Evolutionary conservation across 37 sponge, comb jelly and placozoan genomes (phyloP).

Genomic region (Hexactinellida sp.): DNA sequence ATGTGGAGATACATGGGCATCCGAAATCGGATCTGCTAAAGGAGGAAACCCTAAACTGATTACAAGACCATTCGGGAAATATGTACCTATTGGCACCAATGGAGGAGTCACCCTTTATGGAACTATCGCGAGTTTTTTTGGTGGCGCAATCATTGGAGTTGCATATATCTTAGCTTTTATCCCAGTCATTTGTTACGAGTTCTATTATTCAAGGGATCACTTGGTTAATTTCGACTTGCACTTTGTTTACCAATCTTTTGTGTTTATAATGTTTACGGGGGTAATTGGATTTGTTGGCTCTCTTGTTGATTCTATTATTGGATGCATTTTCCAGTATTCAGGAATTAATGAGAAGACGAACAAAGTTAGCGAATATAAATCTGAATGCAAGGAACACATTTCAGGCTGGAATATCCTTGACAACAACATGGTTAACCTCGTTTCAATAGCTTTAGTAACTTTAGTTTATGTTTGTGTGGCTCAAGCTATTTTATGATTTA

Average conservation of each 20-base stretch:
- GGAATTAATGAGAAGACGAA: conserved; percentile 35
- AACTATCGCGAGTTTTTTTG: conserved; percentile 41
- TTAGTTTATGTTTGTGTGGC: background rate
- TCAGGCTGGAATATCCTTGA: conserved; percentile 46
- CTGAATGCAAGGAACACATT: conserved; percentile 38
- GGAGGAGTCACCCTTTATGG: conserved; percentile 69
- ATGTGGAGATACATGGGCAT: conserved; percentile 96
- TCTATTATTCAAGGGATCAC: background rate
- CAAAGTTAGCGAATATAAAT: conserved; percentile 26
- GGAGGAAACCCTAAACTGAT: conserved; percentile 62
- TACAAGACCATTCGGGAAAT: conserved; percentile 31
- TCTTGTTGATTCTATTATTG: conserved; percentile 65
- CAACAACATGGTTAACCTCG: conserved; percentile 72
- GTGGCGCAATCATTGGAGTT: conserved; percentile 56
- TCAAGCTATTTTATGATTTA: no score
- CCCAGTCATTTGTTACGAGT: background rate
- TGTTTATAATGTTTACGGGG: conserved; percentile 25
- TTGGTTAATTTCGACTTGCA: background rate
- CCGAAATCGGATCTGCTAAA: conserved; percentile 69
- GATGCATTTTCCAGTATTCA: conserved; percentile 66
- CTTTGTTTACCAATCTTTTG: background rate
- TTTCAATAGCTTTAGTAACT: conserved; percentile 34
- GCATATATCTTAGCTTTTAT: conserved; percentile 29
- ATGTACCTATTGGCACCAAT: conserved; percentile 78
- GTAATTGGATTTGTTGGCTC: conserved; percentile 61